Percentiles rank a stretch among this genome's conserved stretches.
phyloP scores from a whole-genome alignment of 2,797 vertebrate genomes.

The Xenops minutus region DNA sequence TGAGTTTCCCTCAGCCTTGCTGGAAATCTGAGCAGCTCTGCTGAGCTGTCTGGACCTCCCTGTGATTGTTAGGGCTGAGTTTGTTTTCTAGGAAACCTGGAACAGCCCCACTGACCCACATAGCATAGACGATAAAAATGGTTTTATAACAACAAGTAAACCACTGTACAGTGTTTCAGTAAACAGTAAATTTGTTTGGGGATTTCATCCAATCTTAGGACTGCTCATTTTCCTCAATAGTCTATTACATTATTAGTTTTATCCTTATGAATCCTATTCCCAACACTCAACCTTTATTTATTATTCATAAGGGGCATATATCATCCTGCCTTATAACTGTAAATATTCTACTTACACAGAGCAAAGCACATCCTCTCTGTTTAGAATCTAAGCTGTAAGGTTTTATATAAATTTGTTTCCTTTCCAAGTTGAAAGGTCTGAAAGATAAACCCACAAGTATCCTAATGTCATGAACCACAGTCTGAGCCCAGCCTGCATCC shows the following conservation, averaged over 20 bases:
- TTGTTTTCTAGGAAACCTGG: slow-evolving; percentile 4
- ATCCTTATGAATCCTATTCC: slow-evolving; percentile 41
- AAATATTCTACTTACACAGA: slow-evolving; percentile 49
- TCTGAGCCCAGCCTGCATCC: not conserved
- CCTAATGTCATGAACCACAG: not conserved
- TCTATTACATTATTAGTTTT: not conserved
- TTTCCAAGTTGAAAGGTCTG: slow-evolving; percentile 20
- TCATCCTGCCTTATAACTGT: slow-evolving; percentile 56
- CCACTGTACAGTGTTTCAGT: not conserved
- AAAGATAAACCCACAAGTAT: not conserved
- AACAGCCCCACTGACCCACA: slow-evolving; percentile 7
- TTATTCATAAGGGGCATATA: slow-evolving; percentile 47
- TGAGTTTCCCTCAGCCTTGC: not conserved
- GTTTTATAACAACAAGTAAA: not conserved
- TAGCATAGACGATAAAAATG: fast-evolving
- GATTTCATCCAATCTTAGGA: not conserved
- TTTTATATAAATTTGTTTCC: slow-evolving; percentile 42
- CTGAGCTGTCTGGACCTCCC: not conserved
- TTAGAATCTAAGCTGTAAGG: slow-evolving; percentile 45
- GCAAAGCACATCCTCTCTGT: slow-evolving; percentile 47
- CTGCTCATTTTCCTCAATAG: slow-evolving; percentile 9
- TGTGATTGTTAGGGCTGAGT: fast-evolving
- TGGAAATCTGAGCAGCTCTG: not conserved
- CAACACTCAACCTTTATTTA: slow-evolving; percentile 60
- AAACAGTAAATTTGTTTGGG: slow-evolving; percentile 35